A percentile compares a stretch with the other conserved stretches of the same genome.
Conservation (phyloP, 2,888 invertebrate species). For the Desoria tigrina region DNA sequence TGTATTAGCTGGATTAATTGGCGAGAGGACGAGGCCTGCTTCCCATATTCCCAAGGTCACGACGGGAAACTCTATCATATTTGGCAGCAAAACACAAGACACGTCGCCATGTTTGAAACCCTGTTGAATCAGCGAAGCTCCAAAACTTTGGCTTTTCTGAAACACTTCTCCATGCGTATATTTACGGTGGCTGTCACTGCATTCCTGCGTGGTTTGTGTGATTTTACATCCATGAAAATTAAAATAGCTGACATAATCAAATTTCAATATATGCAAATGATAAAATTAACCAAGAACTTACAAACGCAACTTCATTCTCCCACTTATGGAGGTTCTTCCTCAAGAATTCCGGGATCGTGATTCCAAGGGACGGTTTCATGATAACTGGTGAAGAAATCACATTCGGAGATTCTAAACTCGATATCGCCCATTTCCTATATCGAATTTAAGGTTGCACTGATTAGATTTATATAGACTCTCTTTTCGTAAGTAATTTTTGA, state of each 20-base stretch:
- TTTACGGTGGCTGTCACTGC: constrained; percentile 39
- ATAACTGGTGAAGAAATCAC: background rate
- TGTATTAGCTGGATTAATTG: constrained; percentile 53
- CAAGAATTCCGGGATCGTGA: constrained; percentile 16
- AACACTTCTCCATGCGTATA: constrained; percentile 42
- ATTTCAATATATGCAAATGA: constrained; percentile 1
- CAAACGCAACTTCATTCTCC: constrained; percentile 40
- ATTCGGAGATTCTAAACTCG: no score
- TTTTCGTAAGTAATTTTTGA: no score
- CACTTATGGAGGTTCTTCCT: constrained; percentile 33
- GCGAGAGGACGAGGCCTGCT: constrained; percentile 51
- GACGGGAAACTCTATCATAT: constrained; percentile 53
- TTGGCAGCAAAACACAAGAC: constrained; percentile 53
- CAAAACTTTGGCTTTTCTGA: constrained; percentile 50
- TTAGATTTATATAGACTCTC: no score
- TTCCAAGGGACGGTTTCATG: background rate
- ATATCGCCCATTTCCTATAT: no score
- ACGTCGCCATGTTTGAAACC: constrained; percentile 47
- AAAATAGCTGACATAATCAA: background rate
- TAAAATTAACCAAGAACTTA: no score
- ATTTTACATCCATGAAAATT: background rate
- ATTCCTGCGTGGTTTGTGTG: no score
- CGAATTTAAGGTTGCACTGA: no score
- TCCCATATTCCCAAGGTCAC: constrained; percentile 36
- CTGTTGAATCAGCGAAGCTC: constrained; percentile 39